Evolutionary conservation across 2,888 invertebrate species (phyloP), one percentile per base, ranked within the genome.

Genomic region (Lomographa bimaculata): DNA sequence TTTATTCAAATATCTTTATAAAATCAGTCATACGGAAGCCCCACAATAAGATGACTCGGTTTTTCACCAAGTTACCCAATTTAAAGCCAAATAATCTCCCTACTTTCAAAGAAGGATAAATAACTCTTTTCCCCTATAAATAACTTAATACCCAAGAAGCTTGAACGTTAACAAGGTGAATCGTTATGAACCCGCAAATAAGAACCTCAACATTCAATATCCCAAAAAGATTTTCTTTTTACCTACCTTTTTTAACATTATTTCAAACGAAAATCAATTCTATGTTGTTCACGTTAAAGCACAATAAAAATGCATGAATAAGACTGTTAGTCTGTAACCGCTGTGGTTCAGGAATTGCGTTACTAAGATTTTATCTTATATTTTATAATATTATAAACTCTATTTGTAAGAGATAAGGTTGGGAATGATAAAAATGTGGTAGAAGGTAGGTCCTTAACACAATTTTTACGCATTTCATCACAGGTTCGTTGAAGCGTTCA

Each of bases 401-500:
- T 50, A 46, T 26, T n/a, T n/a, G n/a, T n/a, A n/a, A n/a, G 2
- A 0, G 1, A 0, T 7, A 23, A 6, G n/a, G 0, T 3, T 0
- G 10, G 10, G 25, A 21, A 7, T n/a, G n/a, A 16, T 4, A 32
- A 8, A 11, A 16, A 7, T 39, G 39, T 52, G 33, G 8, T 12
- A 23, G 32, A 46, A 56, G 51, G 62, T 35, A 36, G 66, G 64
- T 71, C 79, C 76, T 80, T 80, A 79, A 78, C 64, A 64, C 73
- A 71, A 81, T 82, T 75, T 72, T 66, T 58, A 58, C 59, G 58
- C 65, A 58, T 53, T 70, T 69, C 70, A 67, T 82, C 83, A 80
- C 61, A 38, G 46, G 54, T 37, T 62, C 57, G 64, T 44, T 54
- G 65, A 45, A 57, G 78, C 80, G 71, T 77, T 82, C 80, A 82